A percentile compares a stretch with the other conserved stretches of the same genome.
phyloP scores from a whole-genome alignment of 2,888 invertebrate species.

The Chymomyza procnemis region DNA sequence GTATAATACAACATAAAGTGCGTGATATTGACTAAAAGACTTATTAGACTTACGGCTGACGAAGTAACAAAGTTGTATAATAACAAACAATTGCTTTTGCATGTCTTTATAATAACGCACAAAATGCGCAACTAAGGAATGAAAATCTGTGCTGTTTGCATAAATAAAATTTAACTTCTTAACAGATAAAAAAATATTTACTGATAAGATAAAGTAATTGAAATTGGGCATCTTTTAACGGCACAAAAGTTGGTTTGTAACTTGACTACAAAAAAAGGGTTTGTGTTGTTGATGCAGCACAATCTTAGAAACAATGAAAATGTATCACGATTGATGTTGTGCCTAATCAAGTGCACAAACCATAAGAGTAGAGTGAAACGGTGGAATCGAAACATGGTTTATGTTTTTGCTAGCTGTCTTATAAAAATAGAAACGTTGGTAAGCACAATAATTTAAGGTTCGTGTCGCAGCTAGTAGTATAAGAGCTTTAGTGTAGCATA shows the following conservation, averaged over 20 bases:
- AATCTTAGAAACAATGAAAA: neutral
- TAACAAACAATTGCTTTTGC: neutral
- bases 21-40: neutral
- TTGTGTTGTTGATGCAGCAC: neutral
- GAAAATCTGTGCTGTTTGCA: neutral
- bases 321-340: no score
- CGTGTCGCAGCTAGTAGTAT: no score
- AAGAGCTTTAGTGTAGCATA: no score
- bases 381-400: no score
- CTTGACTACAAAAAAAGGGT: no score
- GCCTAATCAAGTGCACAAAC: no score
- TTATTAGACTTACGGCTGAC: neutral
- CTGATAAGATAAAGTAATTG: neutral
- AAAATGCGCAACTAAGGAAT: neutral
- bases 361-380: no score
- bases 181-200: neutral
- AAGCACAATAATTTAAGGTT: no score
- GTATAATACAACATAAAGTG: neutral
- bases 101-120: neutral
- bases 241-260: neutral
- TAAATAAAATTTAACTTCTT: neutral
- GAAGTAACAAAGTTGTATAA: neutral
- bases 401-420: no score
- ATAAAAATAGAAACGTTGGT: no score
- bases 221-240: neutral